phyloP scores from a whole-genome alignment of 2,888 invertebrate species.

The Buathra laborator region DNA sequence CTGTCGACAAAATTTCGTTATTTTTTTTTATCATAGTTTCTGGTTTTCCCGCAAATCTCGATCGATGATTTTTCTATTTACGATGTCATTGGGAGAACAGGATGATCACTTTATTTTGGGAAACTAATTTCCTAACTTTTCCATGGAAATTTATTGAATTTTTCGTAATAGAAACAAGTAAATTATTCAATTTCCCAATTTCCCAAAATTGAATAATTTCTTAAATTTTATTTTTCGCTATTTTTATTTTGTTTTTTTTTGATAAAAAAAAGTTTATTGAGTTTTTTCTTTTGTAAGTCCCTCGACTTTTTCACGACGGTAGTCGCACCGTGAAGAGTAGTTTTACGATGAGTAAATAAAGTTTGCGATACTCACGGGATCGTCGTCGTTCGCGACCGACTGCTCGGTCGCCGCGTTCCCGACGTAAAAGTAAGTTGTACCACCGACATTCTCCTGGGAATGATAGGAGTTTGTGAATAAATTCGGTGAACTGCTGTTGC shows the following conservation, averaged over 20 bases:
- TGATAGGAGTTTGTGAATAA: slow-evolving; percentile 83
- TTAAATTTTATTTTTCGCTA: not conserved
- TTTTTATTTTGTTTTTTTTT: not conserved
- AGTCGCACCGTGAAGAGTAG: not conserved
- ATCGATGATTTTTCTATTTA: not conserved
- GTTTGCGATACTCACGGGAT: slow-evolving; percentile 75
- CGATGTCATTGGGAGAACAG: not conserved
- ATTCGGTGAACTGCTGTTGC: slow-evolving; percentile 83
- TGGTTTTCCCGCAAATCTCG: not conserved
- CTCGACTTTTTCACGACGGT: not conserved
- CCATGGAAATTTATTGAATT: no score
- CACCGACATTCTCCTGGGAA: slow-evolving; percentile 95
- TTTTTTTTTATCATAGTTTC: no score
- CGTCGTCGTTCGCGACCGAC: slow-evolving; percentile 79
- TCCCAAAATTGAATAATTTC: no score
- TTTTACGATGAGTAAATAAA: not conserved
- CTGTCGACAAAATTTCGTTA: slow-evolving; percentile 61
- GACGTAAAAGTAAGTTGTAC: slow-evolving; percentile 97
- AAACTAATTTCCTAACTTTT: not conserved
- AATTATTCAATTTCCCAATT: no score
- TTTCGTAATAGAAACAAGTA: no score
- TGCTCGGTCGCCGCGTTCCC: slow-evolving; percentile 84
- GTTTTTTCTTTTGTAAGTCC: no score
- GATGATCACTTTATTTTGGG: not conserved
- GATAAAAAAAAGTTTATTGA: not conserved